These are phyloP conservation scores for Ceratina calcarata DNA, from an alignment of 1,140 invertebrate species.

Conservation along the genomic window DNA sequence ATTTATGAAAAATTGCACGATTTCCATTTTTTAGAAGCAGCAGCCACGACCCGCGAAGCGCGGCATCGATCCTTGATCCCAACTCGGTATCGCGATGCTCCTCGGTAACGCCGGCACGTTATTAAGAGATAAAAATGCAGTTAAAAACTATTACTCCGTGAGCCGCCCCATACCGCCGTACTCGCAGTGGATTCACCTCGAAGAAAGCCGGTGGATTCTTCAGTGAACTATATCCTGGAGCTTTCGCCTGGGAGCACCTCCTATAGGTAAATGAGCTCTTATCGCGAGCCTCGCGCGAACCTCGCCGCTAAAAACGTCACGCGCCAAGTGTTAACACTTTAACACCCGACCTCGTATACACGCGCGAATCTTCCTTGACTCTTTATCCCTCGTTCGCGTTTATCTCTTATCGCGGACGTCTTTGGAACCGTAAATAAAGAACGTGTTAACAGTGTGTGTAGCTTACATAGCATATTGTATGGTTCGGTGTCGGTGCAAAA, in stretches of 20 bases:
- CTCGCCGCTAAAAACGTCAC: constrained; percentile 19
- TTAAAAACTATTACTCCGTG: constrained; percentile 32
- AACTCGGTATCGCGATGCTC: not conserved
- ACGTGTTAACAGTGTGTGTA: not conserved
- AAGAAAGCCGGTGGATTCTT: constrained; percentile 17
- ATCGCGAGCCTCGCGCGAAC: constrained; percentile 5
- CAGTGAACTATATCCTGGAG: not conserved
- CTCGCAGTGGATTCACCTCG: not conserved
- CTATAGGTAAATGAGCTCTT: constrained; percentile 45
- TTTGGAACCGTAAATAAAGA: constrained; percentile 8
- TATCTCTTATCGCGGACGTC: not conserved
- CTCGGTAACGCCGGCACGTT: not conserved
- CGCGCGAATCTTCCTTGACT: not conserved
- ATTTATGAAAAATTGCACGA: not conserved
- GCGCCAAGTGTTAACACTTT: constrained; percentile 6
- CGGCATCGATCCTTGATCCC: not conserved
- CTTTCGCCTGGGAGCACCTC: not conserved
- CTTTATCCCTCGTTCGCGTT: not conserved
- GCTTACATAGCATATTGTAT: too few species aligned
- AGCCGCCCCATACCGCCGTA: not conserved
- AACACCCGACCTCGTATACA: not conserved
- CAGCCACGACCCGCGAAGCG: not conserved
- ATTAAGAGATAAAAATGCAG: constrained; percentile 43
- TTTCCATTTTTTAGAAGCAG: constrained; percentile 6
- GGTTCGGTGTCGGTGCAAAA: not conserved